phyloP scores from a whole-genome alignment of 2,797 vertebrate species.

The Parauchenoglanis ngamensis region DNA sequence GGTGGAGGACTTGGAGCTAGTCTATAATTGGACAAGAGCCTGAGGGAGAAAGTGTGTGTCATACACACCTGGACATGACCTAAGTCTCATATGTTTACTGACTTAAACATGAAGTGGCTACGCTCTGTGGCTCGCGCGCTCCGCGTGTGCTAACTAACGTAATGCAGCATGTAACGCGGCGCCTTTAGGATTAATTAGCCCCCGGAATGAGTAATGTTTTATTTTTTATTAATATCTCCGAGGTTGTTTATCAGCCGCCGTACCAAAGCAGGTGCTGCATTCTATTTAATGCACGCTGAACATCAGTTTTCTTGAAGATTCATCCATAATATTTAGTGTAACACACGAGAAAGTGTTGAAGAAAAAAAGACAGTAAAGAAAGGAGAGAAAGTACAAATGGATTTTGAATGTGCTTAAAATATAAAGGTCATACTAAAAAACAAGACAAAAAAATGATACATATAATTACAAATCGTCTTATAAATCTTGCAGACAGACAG shows the following conservation, averaged over 20 bases:
- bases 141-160: not conserved
- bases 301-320: conserved; percentile 11
- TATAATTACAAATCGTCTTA: conserved; percentile 53
- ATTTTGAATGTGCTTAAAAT: not conserved
- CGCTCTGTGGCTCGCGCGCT: not conserved
- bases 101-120: not conserved
- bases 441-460: conserved; percentile 40
- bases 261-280: conserved; percentile 10
- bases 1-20: conserved; percentile 47
- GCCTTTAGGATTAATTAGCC: conserved; percentile 23
- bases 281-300: conserved; percentile 1
- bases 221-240: conserved; percentile 1
- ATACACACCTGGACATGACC: conserved; percentile 45
- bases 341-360: not conserved
- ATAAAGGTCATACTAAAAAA: conserved; percentile 9
- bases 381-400: conserved; percentile 4
- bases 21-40: conserved; percentile 52
- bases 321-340: conserved; percentile 11
- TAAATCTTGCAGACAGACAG: conserved; percentile 42
- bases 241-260: conserved; percentile 25
- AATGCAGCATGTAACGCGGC: not conserved
- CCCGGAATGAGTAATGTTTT: not conserved
- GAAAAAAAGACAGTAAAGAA: not conserved
- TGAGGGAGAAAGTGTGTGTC: conserved; percentile 32
- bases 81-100: not conserved